Percentiles rank a stretch among this genome's conserved stretches.
These are phyloP conservation scores for Ascidia mentula DNA, from an alignment of 23 tunicate genomes.

Conservation along the genomic window DNA sequence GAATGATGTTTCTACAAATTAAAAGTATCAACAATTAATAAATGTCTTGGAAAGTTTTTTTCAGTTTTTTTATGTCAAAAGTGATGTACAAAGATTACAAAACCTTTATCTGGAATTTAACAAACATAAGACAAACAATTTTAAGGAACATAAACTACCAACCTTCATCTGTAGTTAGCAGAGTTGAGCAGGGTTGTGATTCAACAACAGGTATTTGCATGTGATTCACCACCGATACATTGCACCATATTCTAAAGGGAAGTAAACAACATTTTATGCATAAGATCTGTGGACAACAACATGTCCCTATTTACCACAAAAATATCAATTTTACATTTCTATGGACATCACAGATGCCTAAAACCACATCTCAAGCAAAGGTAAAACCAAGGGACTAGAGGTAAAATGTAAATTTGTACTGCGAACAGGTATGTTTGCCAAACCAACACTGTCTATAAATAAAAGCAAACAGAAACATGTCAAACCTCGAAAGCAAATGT, in stretches of 20 bases:
- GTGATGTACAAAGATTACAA: background rate
- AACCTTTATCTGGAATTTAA: background rate
- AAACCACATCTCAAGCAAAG: too few species aligned
- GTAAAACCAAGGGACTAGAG: too few species aligned
- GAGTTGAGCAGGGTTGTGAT: background rate
- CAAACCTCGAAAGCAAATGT: too few species aligned
- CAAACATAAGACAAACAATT: background rate
- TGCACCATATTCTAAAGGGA: conserved; percentile 48
- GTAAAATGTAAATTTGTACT: too few species aligned
- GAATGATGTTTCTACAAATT: background rate
- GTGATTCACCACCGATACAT: conserved; percentile 17
- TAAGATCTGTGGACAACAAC: too few species aligned
- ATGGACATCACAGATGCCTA: too few species aligned
- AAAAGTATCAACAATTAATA: background rate
- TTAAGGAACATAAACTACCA: background rate
- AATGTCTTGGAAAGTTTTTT: background rate
- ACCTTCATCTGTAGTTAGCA: background rate
- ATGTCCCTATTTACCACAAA: too few species aligned
- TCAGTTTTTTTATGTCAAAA: background rate
- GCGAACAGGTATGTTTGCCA: too few species aligned
- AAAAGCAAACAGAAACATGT: too few species aligned
- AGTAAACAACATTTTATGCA: background rate
- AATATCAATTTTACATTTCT: too few species aligned
- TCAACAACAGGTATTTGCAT: background rate
- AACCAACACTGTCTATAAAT: too few species aligned